A percentile compares a stretch with the other conserved stretches of the same genome.
Evolutionary conservation across 2,888 invertebrate genomes (phyloP).

Genomic region (Blera fallax): DNA sequence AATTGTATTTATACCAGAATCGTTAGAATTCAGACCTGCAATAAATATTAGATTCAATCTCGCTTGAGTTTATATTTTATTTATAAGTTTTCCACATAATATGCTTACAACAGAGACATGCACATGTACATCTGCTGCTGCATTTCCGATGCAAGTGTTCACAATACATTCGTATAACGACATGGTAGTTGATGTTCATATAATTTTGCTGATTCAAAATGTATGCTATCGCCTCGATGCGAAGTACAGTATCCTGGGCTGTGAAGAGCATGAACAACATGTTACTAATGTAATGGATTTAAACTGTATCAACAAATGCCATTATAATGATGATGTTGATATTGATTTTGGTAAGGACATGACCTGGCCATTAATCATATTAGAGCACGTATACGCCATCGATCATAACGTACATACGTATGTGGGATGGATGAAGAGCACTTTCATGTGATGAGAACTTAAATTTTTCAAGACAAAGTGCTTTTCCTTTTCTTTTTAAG

Average conservation of each 20-base stretch:
- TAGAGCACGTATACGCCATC: constrained; percentile 52
- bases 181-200: constrained; percentile 25
- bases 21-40: too few species aligned
- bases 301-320: constrained; percentile 60
- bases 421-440: constrained; percentile 21
- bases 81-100: background rate
- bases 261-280: constrained; percentile 46
- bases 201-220: constrained; percentile 54
- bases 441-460: constrained; percentile 28
- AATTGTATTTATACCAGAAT: too few species aligned
- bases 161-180: constrained; percentile 19
- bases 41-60: background rate
- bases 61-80: background rate
- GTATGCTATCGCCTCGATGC: constrained; percentile 24
- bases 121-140: background rate
- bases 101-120: background rate
- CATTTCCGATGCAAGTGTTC: constrained; percentile 11
- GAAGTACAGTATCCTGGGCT: background rate
- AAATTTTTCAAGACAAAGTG: constrained; percentile 20
- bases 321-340: constrained; percentile 66
- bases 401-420: constrained; percentile 26
- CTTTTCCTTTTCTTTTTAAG: background rate
- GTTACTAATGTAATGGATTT: constrained; percentile 59
- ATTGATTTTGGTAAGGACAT: constrained; percentile 59
- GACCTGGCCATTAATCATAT: constrained; percentile 62